phyloP scores from a whole-genome alignment of 2,888 invertebrate genomes.

The Leptinotarsa juncta region DNA sequence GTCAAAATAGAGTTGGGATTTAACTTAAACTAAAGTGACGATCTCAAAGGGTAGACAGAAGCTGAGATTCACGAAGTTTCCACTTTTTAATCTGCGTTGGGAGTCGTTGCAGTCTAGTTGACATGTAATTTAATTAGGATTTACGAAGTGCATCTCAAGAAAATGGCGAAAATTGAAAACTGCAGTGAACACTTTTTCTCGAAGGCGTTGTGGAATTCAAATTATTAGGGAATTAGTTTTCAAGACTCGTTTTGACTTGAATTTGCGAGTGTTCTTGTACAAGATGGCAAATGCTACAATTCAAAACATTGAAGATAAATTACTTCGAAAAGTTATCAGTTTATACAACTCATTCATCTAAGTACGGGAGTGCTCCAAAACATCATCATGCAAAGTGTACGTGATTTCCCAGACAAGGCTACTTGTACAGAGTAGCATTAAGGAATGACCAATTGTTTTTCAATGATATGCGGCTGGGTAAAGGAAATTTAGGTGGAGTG shows the following conservation, averaged over 20 bases:
- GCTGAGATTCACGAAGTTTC: neutral
- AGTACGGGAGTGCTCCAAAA: too few relatives aligned
- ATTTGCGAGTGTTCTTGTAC: too few relatives aligned
- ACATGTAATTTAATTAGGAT: conserved; percentile 9
- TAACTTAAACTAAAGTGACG: neutral
- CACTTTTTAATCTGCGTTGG: conserved; percentile 8
- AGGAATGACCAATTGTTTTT: too few relatives aligned
- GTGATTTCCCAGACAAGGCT: too few relatives aligned
- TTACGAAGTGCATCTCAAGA: neutral
- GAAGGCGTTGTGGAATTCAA: neutral
- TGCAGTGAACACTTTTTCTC: neutral
- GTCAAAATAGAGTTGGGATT: neutral
- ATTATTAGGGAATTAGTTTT: neutral
- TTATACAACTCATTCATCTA: too few relatives aligned
- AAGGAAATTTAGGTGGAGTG: too few relatives aligned
- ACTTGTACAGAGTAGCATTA: too few relatives aligned
- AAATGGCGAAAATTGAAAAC: conserved; percentile 4
- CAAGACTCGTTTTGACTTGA: neutral
- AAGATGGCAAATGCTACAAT: too few relatives aligned
- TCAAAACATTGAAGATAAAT: too few relatives aligned
- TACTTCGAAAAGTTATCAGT: too few relatives aligned
- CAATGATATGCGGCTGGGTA: too few relatives aligned
- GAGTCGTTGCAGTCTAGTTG: neutral
- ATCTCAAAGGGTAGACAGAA: neutral
- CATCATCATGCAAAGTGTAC: too few relatives aligned